Base-by-base conservation (phyloP, 2,888 invertebrate genomes). In the Pterostichus madidus region DNA sequence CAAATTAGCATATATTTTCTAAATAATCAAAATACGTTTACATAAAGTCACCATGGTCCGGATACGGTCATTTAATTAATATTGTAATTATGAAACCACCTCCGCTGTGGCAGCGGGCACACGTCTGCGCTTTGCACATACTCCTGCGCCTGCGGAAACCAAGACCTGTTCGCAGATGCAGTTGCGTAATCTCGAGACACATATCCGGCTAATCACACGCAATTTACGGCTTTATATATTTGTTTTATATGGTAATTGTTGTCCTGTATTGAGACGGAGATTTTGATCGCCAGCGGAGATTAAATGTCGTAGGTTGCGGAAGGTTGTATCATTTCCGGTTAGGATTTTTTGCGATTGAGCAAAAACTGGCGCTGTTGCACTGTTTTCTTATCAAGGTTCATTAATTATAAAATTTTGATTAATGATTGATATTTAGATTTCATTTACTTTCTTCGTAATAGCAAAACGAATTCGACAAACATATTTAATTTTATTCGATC, bases 1-100 rank as follows among this genome's bases (percentile, higher is more conserved):
- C 39, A 77, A 35, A 77, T 77, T 77, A 56, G 56, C 77, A 77
- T 77, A 77, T 35, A 56, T 56, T 77, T 77, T 77, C 77, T 77
- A 77, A 76, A 76, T 76, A 53, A 77, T 77, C 77, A 77, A 71
- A 71, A 35, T 35, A n/a, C 64, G 32, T 59, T 59, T 59, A 46
- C 52, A 52, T 73, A 46, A 73, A 52, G 75, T 32, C 64, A 39
- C 49, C 32, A 10, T 75, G 52, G 39, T 75, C 75, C 75, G 75
- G 75, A 75, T 75, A 52, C 13, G n/a, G 17, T n/a, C 68, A 31
- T 75, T 75, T 52, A 75, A 75, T 75, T 75, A 75, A 75, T 52
- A 73, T 46, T 73, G 73, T 73, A 49, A 75, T 75, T 52, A 75
- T 75, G 68, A 71, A 71, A 71, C 68, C 68, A 39, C 68, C 68